These are phyloP conservation scores for Mycteria americana DNA, from an alignment of 2,797 vertebrate species.

Conservation along the genomic window DNA sequence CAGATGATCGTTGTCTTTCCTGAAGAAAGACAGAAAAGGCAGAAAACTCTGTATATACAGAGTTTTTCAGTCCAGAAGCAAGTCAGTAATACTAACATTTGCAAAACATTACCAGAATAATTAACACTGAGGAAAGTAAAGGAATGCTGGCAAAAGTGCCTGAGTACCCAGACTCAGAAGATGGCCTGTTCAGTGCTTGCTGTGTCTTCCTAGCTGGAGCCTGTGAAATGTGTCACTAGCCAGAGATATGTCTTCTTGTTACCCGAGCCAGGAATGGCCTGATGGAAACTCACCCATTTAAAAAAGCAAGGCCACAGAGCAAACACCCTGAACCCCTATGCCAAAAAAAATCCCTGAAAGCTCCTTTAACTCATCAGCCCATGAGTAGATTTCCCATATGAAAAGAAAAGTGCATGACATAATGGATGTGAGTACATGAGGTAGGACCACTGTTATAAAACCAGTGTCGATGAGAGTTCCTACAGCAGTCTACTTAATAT, in stretches of 20 bases:
- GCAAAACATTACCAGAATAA: not conserved
- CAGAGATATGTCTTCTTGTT: not conserved
- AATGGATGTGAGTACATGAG: not conserved
- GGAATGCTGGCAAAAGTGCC: not conserved
- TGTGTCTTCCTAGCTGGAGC: not conserved
- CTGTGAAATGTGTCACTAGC: not conserved
- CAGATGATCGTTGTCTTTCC: not conserved
- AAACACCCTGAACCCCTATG: not conserved
- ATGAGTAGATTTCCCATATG: not conserved
- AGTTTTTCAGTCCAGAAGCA: not conserved
- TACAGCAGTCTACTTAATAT: not conserved
- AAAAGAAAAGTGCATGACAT: not conserved
- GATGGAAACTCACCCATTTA: not conserved
- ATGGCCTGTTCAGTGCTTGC: not conserved
- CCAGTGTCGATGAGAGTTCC: not conserved
- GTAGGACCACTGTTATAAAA: not conserved
- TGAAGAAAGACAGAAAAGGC: not conserved
- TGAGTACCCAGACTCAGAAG: not conserved
- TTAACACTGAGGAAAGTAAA: not conserved
- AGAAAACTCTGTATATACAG: not conserved
- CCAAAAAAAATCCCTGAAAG: not conserved
- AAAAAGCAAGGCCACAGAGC: rapidly evolving
- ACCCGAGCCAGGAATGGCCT: not conserved
- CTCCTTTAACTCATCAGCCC: not conserved
- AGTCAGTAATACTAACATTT: not conserved